phyloP scores from a whole-genome alignment of 2,113 vertebrate species.

The Pachypanchax playfairii region DNA sequence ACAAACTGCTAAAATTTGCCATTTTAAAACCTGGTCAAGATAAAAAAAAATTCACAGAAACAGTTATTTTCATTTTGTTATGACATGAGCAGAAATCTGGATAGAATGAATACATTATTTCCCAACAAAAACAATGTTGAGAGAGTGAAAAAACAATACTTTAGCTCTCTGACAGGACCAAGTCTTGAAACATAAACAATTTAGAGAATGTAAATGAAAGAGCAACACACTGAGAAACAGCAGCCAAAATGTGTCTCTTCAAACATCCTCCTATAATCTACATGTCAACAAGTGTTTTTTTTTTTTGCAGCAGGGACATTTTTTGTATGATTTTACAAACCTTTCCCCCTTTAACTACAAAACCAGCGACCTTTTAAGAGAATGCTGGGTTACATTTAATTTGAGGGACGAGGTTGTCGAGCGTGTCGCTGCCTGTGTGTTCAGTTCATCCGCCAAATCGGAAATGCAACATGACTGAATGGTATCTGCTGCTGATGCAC shows the following conservation, averaged over 20 bases:
- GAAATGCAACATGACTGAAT: constrained; percentile 59
- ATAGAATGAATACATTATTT: neutral
- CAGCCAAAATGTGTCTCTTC: constrained; percentile 5
- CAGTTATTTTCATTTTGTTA: constrained; percentile 23
- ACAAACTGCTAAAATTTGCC: neutral
- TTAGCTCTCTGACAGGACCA: neutral
- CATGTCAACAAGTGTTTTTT: constrained; percentile 39
- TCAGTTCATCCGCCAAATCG: constrained; percentile 43
- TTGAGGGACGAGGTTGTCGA: constrained; percentile 50
- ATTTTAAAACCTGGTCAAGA: constrained; percentile 27
- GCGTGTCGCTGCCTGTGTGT: constrained; percentile 62
- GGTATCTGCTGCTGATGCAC: constrained; percentile 33
- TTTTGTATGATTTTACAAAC: constrained; percentile 33
- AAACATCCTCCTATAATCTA: constrained; percentile 57
- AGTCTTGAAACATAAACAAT: constrained; percentile 8
- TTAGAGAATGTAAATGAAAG: constrained; percentile 53
- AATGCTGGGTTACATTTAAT: constrained; percentile 61
- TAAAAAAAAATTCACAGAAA: constrained; percentile 40
- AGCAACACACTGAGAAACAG: constrained; percentile 12
- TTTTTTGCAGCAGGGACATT: constrained; percentile 27
- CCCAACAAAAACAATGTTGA: neutral
- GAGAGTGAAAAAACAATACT: neutral
- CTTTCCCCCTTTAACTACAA: constrained; percentile 31
- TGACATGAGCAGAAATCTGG: neutral
- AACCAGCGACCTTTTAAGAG: constrained; percentile 48